Evolutionary conservation across 1,140 invertebrate species (phyloP), one percentile per base, ranked within the genome.

Genomic region (Diabrotica virgifera): DNA sequence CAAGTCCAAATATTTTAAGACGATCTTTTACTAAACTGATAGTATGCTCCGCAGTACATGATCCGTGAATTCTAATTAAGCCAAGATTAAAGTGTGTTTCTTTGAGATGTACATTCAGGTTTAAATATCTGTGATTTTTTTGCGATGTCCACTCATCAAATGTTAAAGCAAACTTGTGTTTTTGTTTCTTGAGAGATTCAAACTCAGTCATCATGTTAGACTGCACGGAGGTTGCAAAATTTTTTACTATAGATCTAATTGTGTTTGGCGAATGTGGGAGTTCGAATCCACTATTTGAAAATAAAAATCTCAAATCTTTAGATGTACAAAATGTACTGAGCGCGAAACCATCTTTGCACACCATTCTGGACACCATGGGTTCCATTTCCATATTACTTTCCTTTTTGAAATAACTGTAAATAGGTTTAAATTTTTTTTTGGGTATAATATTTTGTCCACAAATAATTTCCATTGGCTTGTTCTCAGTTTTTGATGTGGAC

Each of bases 61-160:
- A 67, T 58, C 72, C 70, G 50, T 67, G 60, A 52, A 74, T 70
- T 67, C 62, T 57, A 63, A 70, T 59, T 14, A 74, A 66, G 35
- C 72, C 68, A 36, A 73, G 58, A 69, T 73, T 70, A 58, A 63
- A 66, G 40, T 67, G 66, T 46, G 56, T 66, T 63, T 65, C 59
- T 62, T 55, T 71, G 55, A 57, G 62, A 53, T 72, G 70, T 52
- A 73, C 50, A 60, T 73, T 73, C 53, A 73, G 59, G 13, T 74
- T 74, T 59, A 73, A 65, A 58, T 72, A 73, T 66, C 69, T 5
- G 13, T 59, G 40, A 70, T 72, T 74, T 57, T 65, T 70, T 70
- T 63, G 60, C 3, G 53, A 55, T 14, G 72, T 74, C 67, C 70
- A 73, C 62, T 73, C 72, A 61, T 74, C 65, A 60, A 73, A 73